Evolutionary conservation across 1,140 invertebrate genomes (phyloP).

Genomic region (Pseudomyrmex pallidus): DNA sequence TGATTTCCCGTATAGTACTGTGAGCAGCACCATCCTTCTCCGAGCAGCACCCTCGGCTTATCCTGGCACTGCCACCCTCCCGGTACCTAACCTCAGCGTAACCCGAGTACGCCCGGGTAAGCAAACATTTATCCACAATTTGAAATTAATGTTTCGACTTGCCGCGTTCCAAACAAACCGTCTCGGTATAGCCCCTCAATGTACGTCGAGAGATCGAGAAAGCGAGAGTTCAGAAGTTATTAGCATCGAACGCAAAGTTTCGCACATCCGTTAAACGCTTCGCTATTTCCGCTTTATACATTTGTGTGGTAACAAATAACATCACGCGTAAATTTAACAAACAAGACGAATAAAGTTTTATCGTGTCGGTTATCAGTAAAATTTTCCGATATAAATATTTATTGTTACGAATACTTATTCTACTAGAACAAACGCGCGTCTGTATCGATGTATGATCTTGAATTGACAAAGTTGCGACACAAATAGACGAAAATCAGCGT

Average conservation of each 20-base stretch:
- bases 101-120: constrained; percentile 59
- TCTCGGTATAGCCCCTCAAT: not conserved
- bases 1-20: constrained; percentile 58
- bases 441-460: too few species aligned
- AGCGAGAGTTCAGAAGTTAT: constrained; percentile 29
- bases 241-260: constrained; percentile 28
- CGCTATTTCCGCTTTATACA: not conserved
- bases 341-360: not conserved
- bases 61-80: constrained; percentile 45
- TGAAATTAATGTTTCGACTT: constrained; percentile 73
- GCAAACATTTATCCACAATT: constrained; percentile 70
- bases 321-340: not conserved
- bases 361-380: not conserved
- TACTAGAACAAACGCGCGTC: not conserved
- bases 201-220: not conserved
- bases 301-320: too few species aligned
- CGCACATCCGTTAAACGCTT: not conserved
- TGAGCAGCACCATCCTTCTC: constrained; percentile 27
- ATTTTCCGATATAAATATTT: not conserved
- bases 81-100: constrained; percentile 40
- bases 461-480: too few species aligned
- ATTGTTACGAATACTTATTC: not conserved
- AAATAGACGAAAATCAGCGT: too few species aligned
- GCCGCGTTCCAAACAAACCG: constrained; percentile 53
- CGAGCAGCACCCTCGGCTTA: constrained; percentile 31